Evolutionary conservation across 1,140 invertebrate species (phyloP).

Genomic region (Oscheius sp.): DNA sequence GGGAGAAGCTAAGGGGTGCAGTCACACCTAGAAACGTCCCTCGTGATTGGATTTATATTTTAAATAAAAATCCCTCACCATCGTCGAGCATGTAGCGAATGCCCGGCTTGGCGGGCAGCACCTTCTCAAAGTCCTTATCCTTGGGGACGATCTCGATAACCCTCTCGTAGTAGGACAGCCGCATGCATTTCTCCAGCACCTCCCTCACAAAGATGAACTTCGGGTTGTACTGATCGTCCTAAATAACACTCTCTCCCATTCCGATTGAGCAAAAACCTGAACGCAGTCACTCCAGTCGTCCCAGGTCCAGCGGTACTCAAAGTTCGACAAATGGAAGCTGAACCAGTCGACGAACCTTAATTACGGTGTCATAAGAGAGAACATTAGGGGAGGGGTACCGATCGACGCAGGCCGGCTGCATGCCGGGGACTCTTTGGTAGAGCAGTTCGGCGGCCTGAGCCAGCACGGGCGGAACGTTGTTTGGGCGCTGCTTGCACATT

Average conservation of each 20-base stretch:
- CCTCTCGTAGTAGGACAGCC: constrained; percentile 92
- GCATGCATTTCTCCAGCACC: constrained; percentile 82
- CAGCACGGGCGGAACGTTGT: constrained; percentile 91
- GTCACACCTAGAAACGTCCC: too few species aligned
- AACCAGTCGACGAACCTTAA: constrained; percentile 94
- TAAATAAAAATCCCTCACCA: constrained; percentile 40
- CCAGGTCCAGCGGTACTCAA: constrained; percentile 98
- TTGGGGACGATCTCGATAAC: constrained; percentile 85
- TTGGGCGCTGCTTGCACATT: constrained; percentile 90
- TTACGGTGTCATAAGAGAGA: too few species aligned
- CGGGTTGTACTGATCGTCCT: constrained; percentile 71
- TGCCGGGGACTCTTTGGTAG: constrained; percentile 89
- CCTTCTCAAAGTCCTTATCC: constrained; percentile 71
- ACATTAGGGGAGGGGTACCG: too few species aligned
- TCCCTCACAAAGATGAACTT: constrained; percentile 93
- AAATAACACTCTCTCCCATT: too few species aligned
- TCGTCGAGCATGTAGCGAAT: constrained; percentile 65
- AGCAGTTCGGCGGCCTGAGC: constrained; percentile 95
- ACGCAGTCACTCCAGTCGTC: constrained; percentile 65
- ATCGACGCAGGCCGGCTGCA: constrained; percentile 94
- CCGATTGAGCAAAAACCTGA: constrained; percentile 49
- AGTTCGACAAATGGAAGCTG: constrained; percentile 96
- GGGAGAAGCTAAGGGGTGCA: too few species aligned
- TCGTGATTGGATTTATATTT: too few species aligned
- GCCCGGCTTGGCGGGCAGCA: constrained; percentile 73